phyloP scores from a whole-genome alignment of 2,888 invertebrate species.

The Abrostola triplasia region DNA sequence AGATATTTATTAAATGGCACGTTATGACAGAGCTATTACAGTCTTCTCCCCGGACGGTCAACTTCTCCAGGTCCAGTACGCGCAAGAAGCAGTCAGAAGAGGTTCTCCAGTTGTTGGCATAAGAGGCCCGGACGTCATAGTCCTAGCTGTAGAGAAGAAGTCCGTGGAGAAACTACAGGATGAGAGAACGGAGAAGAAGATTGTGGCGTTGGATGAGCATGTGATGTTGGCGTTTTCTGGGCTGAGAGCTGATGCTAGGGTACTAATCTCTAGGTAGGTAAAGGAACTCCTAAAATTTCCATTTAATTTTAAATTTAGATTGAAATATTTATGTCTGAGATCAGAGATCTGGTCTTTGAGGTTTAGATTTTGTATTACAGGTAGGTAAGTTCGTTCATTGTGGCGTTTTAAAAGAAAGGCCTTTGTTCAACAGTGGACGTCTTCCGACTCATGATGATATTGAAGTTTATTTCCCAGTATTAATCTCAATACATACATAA shows the following conservation, averaged over 20 bases:
- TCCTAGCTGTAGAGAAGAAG: constrained; percentile 98
- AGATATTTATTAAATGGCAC: constrained; percentile 73
- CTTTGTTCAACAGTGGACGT: too few relatives aligned
- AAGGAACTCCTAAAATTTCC: neutral
- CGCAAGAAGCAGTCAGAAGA: constrained; percentile 98
- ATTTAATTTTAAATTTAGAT: too few relatives aligned
- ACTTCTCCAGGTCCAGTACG: constrained; percentile 98
- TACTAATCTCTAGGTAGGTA: constrained; percentile 91
- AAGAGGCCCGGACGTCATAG: constrained; percentile 95
- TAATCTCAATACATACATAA: too few relatives aligned
- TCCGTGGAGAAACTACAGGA: constrained; percentile 98
- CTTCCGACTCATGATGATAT: too few relatives aligned
- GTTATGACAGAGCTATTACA: constrained; percentile 98
- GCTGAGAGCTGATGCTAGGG: constrained; percentile 98
- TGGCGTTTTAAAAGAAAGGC: too few relatives aligned
- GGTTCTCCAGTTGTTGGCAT: constrained; percentile 96
- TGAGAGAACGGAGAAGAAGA: constrained; percentile 97
- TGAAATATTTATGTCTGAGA: too few relatives aligned
- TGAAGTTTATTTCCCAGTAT: too few relatives aligned
- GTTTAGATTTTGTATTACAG: too few relatives aligned
- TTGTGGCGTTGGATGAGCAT: constrained; percentile 98
- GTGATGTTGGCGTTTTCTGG: constrained; percentile 99
- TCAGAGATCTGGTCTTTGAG: too few relatives aligned
- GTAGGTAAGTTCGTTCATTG: too few relatives aligned
- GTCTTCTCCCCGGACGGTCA: constrained; percentile 99